These are phyloP conservation scores for Mycteria americana DNA, from an alignment of 2,797 vertebrate species.

Conservation along the genomic window DNA sequence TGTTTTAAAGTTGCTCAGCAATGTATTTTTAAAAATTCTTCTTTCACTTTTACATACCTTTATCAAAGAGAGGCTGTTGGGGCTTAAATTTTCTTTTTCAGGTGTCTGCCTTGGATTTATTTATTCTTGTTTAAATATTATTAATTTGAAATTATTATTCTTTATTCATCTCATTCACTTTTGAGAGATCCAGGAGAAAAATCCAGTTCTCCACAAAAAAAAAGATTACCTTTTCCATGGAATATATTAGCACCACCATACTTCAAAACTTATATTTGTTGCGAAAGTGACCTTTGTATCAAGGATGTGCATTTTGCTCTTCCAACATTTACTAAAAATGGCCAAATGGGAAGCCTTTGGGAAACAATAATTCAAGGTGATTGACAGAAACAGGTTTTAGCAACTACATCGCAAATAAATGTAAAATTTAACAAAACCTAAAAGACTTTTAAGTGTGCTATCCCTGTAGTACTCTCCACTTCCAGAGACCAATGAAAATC, in stretches of 20 bases:
- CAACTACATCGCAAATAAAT: background rate
- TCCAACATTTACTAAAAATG: background rate
- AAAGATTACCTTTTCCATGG: background rate
- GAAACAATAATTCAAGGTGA: background rate
- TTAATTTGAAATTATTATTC: background rate
- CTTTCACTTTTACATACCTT: background rate
- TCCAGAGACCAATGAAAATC: background rate
- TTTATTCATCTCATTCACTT: background rate
- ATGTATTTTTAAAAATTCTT: background rate
- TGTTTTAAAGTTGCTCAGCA: background rate
- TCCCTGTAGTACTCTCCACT: background rate
- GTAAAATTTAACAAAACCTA: background rate
- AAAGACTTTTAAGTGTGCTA: background rate
- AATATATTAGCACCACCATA: background rate
- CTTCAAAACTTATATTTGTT: background rate
- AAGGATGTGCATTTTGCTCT: background rate
- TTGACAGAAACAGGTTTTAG: background rate
- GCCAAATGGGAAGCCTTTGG: accelerated
- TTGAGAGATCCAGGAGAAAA: background rate
- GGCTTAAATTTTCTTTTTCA: background rate
- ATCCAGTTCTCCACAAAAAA: background rate
- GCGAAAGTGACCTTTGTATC: background rate
- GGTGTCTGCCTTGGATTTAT: background rate
- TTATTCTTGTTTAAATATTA: background rate
- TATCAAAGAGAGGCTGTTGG: background rate